phyloP scores from a whole-genome alignment of 1,140 invertebrate genomes.

The Harpegnathos saltator region DNA sequence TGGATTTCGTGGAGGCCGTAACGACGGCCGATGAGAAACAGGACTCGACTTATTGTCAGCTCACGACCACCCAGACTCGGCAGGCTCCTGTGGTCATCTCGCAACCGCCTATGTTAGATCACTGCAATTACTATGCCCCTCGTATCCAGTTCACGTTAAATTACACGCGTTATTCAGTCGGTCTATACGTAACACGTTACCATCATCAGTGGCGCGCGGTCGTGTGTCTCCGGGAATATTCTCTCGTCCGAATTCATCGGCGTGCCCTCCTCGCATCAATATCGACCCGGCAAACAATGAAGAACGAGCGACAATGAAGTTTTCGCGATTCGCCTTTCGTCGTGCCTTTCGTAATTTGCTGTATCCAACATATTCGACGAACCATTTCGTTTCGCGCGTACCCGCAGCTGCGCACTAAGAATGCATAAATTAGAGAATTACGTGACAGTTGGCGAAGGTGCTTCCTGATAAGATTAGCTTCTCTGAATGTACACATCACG shows the following conservation, averaged over 20 bases:
- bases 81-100: conserved; percentile 61
- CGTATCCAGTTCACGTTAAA: conserved; percentile 60
- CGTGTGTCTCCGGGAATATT: conserved; percentile 2
- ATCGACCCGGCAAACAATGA: no score
- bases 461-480: conserved; percentile 38
- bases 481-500: conserved; percentile 7
- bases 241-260: background rate
- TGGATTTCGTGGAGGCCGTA: background rate
- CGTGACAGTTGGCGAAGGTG: conserved; percentile 33
- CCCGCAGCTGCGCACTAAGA: conserved; percentile 22
- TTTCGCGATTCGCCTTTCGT: background rate
- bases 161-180: conserved; percentile 29
- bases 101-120: conserved; percentile 36
- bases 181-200: conserved; percentile 2
- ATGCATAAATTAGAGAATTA: conserved; percentile 52
- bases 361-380: background rate
- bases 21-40: conserved; percentile 1
- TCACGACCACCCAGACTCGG: conserved; percentile 70
- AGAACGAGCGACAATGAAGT: no score
- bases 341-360: background rate
- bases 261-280: background rate
- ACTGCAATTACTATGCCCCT: conserved; percentile 62
- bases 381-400: background rate
- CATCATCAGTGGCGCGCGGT: background rate
- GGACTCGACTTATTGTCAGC: conserved; percentile 47